Conservation (phyloP, 2,113 vertebrate species). For the Amphilophus citrinellus region DNA sequence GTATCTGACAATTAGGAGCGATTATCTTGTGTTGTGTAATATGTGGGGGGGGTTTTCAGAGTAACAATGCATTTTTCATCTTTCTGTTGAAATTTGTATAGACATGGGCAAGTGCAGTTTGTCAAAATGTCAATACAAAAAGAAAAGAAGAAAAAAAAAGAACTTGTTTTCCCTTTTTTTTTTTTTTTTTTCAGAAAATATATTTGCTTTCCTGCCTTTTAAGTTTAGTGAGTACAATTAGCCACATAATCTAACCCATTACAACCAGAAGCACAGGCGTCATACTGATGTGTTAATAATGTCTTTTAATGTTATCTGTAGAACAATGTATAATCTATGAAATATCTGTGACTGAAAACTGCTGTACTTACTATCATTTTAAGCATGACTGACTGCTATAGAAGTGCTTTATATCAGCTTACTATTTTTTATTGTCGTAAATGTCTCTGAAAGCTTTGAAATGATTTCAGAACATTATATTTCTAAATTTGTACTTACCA, state of each 20-base stretch:
- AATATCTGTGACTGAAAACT: constrained; percentile 48
- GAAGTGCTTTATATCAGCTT: background rate
- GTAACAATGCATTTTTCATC: background rate
- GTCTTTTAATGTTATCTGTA: background rate
- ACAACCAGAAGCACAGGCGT: background rate
- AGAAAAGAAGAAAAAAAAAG: background rate
- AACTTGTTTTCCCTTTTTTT: background rate
- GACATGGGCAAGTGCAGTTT: constrained; percentile 9
- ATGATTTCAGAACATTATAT: constrained; percentile 17
- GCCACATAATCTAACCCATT: background rate
- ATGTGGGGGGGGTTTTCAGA: background rate
- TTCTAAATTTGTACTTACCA: constrained; percentile 47
- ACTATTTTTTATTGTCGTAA: background rate
- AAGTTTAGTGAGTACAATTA: constrained; percentile 2
- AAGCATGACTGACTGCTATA: constrained; percentile 23
- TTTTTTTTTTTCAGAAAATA: background rate
- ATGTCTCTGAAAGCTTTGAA: constrained; percentile 28
- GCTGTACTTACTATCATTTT: constrained; percentile 63
- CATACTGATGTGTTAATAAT: background rate
- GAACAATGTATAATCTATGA: background rate
- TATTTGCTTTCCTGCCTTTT: constrained; percentile 13
- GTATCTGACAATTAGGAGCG: constrained; percentile 8
- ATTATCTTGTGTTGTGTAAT: constrained; percentile 10
- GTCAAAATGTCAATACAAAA: background rate
- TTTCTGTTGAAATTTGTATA: constrained; percentile 14